These are phyloP conservation scores for Malthinus seriepunctatus DNA, from an alignment of 2,888 invertebrate genomes.

Conservation along the genomic window DNA sequence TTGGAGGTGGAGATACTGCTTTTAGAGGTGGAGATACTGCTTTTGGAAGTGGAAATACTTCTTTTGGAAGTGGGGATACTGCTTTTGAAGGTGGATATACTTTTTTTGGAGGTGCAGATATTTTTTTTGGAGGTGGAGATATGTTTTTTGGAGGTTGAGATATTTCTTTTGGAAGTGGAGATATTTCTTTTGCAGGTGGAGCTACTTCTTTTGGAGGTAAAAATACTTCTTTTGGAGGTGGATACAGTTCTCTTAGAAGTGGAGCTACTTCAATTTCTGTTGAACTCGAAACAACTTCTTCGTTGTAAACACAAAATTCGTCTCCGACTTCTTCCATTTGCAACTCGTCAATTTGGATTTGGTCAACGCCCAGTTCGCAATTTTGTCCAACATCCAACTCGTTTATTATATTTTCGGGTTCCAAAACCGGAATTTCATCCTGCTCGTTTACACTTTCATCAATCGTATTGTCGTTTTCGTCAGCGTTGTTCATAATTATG, in stretches of 20 bases:
- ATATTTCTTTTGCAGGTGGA: too few relatives aligned
- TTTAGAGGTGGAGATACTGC: background rate
- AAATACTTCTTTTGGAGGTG: background rate
- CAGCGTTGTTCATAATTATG: slow-evolving; percentile 15
- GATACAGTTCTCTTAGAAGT: too few relatives aligned
- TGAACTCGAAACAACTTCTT: slow-evolving; percentile 24
- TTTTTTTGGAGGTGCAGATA: too few relatives aligned
- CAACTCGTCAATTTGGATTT: slow-evolving; percentile 7
- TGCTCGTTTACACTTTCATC: background rate
- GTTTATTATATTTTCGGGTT: background rate
- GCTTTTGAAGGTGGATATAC: too few relatives aligned
- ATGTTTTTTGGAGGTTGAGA: too few relatives aligned
- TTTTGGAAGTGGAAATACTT: too few relatives aligned
- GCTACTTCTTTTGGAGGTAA: too few relatives aligned
- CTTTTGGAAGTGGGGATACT: too few relatives aligned
- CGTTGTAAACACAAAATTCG: slow-evolving; percentile 19
- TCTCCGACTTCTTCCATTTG: slow-evolving; percentile 8
- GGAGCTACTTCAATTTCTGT: slow-evolving; percentile 13
- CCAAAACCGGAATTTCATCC: background rate
- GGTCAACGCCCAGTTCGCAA: background rate
- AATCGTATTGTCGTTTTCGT: slow-evolving; percentile 3
- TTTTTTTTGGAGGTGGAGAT: too few relatives aligned
- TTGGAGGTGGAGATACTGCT: background rate
- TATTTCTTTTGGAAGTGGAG: too few relatives aligned
- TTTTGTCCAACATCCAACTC: background rate